Evolutionary conservation across 2,888 invertebrate genomes (phyloP).

Genomic region (Octonoba sinensis): DNA sequence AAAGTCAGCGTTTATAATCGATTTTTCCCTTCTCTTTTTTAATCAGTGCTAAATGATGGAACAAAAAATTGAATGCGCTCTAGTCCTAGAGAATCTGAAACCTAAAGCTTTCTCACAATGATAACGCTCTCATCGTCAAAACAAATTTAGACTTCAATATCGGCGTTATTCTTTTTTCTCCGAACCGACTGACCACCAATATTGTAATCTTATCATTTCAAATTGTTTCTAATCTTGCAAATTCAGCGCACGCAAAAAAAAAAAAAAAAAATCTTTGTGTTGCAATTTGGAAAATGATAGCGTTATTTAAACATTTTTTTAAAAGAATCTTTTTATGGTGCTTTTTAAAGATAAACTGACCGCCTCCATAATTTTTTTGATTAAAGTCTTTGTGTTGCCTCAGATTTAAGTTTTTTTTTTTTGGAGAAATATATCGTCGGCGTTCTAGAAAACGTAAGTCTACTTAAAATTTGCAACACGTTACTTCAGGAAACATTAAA

Average conservation of each 20-base stretch:
- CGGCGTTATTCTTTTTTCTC: constrained; percentile 40
- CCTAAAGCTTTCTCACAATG: constrained; percentile 54
- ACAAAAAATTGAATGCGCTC: constrained; percentile 3
- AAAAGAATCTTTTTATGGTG: background rate
- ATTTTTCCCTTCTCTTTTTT: constrained; percentile 4
- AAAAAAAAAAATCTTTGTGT: no score
- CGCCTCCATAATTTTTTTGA: no score
- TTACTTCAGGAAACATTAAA: no score
- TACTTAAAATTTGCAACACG: no score
- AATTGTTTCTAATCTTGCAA: constrained; percentile 38
- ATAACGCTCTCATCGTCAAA: constrained; percentile 52
- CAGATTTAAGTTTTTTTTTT: no score
- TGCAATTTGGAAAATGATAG: constrained; percentile 6
- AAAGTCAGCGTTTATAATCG: no score
- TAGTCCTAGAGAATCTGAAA: constrained; percentile 54
- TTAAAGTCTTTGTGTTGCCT: no score
- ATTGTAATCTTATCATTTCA: constrained; percentile 34
- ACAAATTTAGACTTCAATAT: constrained; percentile 60
- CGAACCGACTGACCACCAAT: constrained; percentile 4
- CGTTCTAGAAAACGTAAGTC: no score
- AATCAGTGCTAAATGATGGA: constrained; percentile 25
- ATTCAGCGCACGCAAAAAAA: constrained; percentile 20
- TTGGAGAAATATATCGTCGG: no score
- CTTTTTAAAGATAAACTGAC: no score
- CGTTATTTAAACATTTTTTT: background rate